A percentile compares a stretch with the other conserved stretches of the same genome.
phyloP scores from a whole-genome alignment of 2,797 vertebrate species.

The Lagothrix lagotricha region DNA sequence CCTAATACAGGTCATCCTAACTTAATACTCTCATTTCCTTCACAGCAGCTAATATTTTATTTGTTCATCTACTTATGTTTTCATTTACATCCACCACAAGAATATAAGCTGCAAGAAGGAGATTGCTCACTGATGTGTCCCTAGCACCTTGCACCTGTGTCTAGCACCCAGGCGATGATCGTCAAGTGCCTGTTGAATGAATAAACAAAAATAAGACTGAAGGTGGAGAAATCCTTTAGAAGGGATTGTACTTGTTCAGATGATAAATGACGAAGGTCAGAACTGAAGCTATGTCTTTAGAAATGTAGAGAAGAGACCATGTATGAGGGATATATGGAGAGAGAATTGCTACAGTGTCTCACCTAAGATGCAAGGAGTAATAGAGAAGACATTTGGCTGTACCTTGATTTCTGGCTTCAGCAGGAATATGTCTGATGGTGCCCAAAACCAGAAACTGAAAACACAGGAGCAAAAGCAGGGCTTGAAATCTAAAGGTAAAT shows the following conservation, averaged over 20 bases:
- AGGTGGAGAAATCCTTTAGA: neutral
- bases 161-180: neutral
- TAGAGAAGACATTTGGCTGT: neutral
- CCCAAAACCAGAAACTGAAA: neutral
- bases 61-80: neutral
- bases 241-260: neutral
- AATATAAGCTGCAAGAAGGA: neutral
- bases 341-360: neutral
- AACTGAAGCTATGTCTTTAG: neutral
- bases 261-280: neutral
- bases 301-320: neutral
- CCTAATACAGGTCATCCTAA: neutral
- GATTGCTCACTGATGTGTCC: neutral
- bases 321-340: neutral
- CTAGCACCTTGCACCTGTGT: neutral
- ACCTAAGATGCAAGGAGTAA: neutral
- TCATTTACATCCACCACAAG: neutral
- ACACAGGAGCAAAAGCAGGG: neutral
- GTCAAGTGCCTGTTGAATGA: neutral
- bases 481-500: neutral
- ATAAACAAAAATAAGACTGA: neutral
- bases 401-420: neutral
- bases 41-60: neutral
- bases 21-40: conserved; percentile 14
- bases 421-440: neutral